Percentiles rank a stretch among this genome's conserved stretches.
Conservation (phyloP, 2,797 vertebrate genomes). For the Tragopan temminckii region DNA sequence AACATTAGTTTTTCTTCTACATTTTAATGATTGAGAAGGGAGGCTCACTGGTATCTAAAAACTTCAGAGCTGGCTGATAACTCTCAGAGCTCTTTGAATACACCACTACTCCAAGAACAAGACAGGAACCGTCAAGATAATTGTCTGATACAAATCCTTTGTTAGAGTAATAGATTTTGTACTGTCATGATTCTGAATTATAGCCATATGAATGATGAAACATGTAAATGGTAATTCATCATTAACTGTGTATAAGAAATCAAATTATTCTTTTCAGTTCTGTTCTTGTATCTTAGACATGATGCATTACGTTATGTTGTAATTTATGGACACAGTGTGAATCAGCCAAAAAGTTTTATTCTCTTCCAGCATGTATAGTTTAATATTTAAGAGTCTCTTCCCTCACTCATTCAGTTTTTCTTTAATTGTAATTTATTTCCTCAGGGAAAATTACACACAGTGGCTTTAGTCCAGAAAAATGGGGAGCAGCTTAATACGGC, state of each 20-base stretch:
- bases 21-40: constrained; percentile 50
- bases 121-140: constrained; percentile 73
- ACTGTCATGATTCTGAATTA: constrained; percentile 70
- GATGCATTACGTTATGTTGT: constrained; percentile 55
- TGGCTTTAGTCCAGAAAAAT: constrained; percentile 63
- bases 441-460: constrained; percentile 3
- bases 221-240: constrained; percentile 74
- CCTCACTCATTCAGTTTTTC: constrained; percentile 58
- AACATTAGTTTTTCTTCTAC: constrained; percentile 67
- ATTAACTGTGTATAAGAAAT: constrained; percentile 69
- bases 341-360: constrained; percentile 62
- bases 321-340: constrained; percentile 56
- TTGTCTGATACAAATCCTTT: constrained; percentile 75
- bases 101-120: constrained; percentile 57
- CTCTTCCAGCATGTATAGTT: constrained; percentile 47
- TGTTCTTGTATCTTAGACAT: constrained; percentile 64
- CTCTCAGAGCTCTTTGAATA: constrained; percentile 52
- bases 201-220: constrained; percentile 73
- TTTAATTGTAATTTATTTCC: constrained; percentile 69
- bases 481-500: constrained; percentile 46
- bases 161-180: constrained; percentile 71
- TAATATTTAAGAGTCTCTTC: constrained; percentile 60
- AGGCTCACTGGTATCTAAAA: constrained; percentile 59
- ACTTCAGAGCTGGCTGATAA: constrained; percentile 66
- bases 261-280: constrained; percentile 68